Base-by-base conservation (phyloP, 2,797 vertebrate genomes). In the Spea hammondii region DNA sequence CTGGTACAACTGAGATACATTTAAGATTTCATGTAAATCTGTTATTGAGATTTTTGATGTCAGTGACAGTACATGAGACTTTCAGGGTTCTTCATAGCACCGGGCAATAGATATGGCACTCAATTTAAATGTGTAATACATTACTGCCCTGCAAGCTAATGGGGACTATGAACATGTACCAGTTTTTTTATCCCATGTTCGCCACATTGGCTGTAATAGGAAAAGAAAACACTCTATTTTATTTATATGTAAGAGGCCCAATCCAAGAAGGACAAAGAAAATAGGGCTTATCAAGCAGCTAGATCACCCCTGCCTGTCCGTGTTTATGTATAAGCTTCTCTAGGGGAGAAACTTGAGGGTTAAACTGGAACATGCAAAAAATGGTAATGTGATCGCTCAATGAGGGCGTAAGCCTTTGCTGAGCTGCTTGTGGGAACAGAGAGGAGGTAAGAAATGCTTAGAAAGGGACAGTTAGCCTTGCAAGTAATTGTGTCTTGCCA, bases 391-490 rank as follows among this genome's bases (percentile, higher is more conserved):
- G 64, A 65, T 65, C 64, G 8, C 9, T 46, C 59, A 4, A 45
- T 46, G 64, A 65, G 64, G 45, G 64, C 47, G 45, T 65, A 46
- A 65, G 32, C 47, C n/a, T 47, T 6, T 65, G 64, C 64, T 65
- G 12, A 46, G 64, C 9, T 17, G 44, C 45, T 65, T 17, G 14
- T 65, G 64, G 64, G 45, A 47, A 65, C 45, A 65, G 4, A 65
- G 64, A 65, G 32, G 64, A 45, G 12, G 44, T 45, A 65, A 12
- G 4, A 32, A 65, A 11, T 65, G 45, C 47, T 62, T 62, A 62
- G 59, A 62, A 62, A 62, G 59, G 59, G 59, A 62, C 59, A 62
- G 59, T 32, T 62, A 62, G 7, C 59, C 59, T 44, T 62, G 59
- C 59, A 62, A 17, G 6, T 62, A 17, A 62, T 62, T 62, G 59